These are phyloP conservation scores for Antechinus flavipes DNA, from an alignment of 2,113 vertebrate genomes.

Conservation along the genomic window DNA sequence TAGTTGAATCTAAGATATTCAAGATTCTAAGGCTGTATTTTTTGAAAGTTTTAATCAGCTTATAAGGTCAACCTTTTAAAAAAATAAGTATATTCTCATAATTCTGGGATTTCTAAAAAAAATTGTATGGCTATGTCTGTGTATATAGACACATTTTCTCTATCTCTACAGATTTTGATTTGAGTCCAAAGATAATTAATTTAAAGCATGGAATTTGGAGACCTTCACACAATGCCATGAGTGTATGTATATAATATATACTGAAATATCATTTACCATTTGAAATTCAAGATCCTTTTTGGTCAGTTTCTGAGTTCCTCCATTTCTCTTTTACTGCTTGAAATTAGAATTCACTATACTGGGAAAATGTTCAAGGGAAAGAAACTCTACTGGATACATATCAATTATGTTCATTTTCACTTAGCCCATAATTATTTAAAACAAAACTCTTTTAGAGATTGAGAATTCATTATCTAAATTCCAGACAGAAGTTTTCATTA, in stretches of 20 bases:
- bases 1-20: not conserved
- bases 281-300: not conserved
- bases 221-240: not conserved
- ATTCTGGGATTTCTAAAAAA: not conserved
- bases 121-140: not conserved
- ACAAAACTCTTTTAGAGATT: constrained; percentile 3
- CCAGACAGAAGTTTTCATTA: constrained; percentile 14
- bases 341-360: not conserved
- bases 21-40: not conserved
- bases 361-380: not conserved
- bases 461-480: constrained; percentile 29
- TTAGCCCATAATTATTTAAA: constrained; percentile 11
- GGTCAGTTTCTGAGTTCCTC: not conserved
- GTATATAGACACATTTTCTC: not conserved
- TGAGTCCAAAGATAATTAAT: not conserved
- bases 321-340: not conserved
- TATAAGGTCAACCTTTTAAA: constrained; percentile 19
- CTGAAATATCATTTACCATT: not conserved
- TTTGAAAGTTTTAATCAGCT: constrained; percentile 9
- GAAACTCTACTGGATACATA: constrained; percentile 15
- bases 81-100: constrained; percentile 1
- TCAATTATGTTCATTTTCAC: not conserved
- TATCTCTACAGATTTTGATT: constrained; percentile 5
- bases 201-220: not conserved
- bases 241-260: not conserved